Conservation (phyloP, 2,888 invertebrate genomes). For the Aleiodes leptofemur region DNA sequence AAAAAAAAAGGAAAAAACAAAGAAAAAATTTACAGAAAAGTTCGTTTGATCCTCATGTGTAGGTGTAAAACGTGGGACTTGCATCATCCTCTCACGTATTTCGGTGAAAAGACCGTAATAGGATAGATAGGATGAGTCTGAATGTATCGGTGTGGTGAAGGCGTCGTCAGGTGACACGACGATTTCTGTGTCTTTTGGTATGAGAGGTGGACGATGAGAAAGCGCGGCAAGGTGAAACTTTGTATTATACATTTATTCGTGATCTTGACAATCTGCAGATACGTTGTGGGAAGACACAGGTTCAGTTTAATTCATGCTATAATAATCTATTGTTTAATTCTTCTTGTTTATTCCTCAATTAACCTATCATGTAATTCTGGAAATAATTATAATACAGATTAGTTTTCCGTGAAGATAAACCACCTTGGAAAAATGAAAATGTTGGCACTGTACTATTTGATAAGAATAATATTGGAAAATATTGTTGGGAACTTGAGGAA, state of each 20-base stretch:
- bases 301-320: constrained; percentile 1
- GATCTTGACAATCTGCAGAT: constrained; percentile 25
- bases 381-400: constrained; percentile 7
- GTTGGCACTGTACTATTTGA: constrained; percentile 70
- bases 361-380: constrained; percentile 2
- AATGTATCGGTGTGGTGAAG: constrained; percentile 36
- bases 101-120: constrained; percentile 42
- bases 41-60: constrained; percentile 22
- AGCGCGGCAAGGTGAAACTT: constrained; percentile 29
- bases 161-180: constrained; percentile 23
- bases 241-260: constrained; percentile 16
- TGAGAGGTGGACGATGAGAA: constrained; percentile 39
- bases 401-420: background rate
- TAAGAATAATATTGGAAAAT: constrained; percentile 60
- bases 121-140: constrained; percentile 38
- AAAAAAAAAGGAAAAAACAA: background rate
- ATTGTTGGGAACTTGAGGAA: constrained; percentile 70
- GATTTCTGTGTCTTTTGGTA: background rate
- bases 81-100: constrained; percentile 34
- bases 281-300: constrained; percentile 28
- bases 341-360: background rate
- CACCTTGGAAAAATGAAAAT: constrained; percentile 44
- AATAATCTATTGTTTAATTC: background rate
- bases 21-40: background rate
- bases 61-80: constrained; percentile 39